phyloP scores from a whole-genome alignment of 2,797 vertebrate genomes.

The Scolopax rusticola region DNA sequence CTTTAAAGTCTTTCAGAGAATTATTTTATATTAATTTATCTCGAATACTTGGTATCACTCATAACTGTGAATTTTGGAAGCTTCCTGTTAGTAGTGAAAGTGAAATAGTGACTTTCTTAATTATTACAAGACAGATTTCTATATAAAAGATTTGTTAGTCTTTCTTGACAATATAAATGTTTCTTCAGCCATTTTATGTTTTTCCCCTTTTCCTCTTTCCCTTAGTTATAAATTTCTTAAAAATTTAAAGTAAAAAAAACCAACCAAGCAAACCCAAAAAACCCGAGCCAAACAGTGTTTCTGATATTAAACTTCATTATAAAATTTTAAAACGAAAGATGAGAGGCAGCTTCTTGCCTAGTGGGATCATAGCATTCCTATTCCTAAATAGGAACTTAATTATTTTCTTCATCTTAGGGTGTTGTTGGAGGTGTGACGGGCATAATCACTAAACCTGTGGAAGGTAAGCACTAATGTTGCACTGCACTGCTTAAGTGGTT shows the following conservation, averaged over 20 bases:
- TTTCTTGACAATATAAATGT: neutral
- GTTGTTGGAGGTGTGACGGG: slow-evolving; percentile 95
- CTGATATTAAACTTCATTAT: neutral
- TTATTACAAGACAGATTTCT: neutral
- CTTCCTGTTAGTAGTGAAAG: neutral
- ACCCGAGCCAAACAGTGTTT: neutral
- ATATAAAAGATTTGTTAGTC: neutral
- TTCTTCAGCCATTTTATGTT: neutral
- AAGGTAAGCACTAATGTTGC: slow-evolving; percentile 83
- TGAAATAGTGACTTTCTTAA: neutral
- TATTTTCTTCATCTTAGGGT: slow-evolving; percentile 83
- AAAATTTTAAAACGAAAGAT: neutral
- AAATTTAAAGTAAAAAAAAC: neutral
- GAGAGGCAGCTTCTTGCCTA: slow-evolving; percentile 5
- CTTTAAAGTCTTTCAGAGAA: neutral
- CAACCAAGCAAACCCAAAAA: neutral
- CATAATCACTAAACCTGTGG: slow-evolving; percentile 96
- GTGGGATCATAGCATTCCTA: neutral
- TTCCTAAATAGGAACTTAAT: neutral
- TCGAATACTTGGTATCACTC: neutral
- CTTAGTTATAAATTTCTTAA: neutral
- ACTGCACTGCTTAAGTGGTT: neutral
- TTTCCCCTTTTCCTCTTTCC: neutral
- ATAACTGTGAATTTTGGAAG: neutral
- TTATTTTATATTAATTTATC: neutral